phyloP scores from a whole-genome alignment of 2,113 vertebrate species.

The Dascyllus trimaculatus region DNA sequence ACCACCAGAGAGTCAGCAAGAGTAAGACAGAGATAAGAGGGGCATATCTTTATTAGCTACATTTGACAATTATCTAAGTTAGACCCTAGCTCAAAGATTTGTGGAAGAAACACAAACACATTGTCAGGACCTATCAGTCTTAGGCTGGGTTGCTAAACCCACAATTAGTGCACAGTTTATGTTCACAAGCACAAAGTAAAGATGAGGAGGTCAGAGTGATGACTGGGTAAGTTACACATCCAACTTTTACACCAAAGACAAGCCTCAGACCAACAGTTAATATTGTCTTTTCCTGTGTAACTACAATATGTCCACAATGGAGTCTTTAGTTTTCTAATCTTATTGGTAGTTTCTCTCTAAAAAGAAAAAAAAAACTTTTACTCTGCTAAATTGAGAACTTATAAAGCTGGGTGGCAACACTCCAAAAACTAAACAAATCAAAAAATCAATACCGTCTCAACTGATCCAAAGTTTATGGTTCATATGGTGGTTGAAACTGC shows the following conservation, averaged over 20 bases:
- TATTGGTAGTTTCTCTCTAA: too few species aligned
- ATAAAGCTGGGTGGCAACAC: too few species aligned
- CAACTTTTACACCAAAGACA: background rate
- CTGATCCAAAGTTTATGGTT: background rate
- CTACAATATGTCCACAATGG: too few species aligned
- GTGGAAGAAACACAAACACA: background rate
- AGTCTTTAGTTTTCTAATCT: too few species aligned
- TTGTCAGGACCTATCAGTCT: background rate
- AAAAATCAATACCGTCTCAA: background rate
- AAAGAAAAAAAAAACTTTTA: too few species aligned
- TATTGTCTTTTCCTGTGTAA: too few species aligned
- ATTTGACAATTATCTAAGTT: background rate
- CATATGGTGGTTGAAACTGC: background rate
- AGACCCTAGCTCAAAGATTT: too few species aligned
- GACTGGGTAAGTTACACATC: background rate
- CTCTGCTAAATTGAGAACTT: too few species aligned
- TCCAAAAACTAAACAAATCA: too few species aligned
- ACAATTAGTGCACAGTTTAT: background rate
- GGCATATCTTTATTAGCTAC: background rate
- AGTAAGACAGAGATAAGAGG: background rate
- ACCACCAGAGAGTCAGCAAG: too few species aligned
- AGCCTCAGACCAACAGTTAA: too few species aligned
- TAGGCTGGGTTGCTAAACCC: too few species aligned
- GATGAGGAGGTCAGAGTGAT: background rate
- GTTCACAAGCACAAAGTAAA: background rate